These are phyloP conservation scores for Phoeniculus purpureus DNA, from an alignment of 2,797 vertebrate species.

Conservation along the genomic window DNA sequence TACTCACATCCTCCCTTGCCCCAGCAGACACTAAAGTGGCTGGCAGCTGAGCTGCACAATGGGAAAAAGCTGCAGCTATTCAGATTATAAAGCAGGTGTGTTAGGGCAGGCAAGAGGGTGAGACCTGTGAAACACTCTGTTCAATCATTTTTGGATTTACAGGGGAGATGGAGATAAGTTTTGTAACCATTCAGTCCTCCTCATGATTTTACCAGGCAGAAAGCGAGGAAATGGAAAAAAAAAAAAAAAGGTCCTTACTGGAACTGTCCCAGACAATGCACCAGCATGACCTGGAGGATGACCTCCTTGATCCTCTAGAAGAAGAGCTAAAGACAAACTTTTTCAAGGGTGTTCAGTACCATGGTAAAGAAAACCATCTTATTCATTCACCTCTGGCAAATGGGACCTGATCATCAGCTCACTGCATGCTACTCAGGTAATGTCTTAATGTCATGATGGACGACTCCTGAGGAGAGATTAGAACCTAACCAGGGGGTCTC, in stretches of 20 bases:
- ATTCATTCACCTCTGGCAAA: neutral
- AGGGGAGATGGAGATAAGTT: neutral
- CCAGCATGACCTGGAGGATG: neutral
- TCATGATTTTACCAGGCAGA: neutral
- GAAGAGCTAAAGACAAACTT: neutral
- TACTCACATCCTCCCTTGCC: neutral
- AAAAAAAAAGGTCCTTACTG: neutral
- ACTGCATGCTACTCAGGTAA: neutral
- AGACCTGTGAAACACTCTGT: neutral
- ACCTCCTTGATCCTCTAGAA: neutral
- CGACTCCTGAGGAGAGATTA: neutral
- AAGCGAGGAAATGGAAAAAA: conserved; percentile 23
- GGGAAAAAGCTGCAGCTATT: neutral
- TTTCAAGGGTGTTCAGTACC: neutral
- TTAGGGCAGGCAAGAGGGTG: neutral
- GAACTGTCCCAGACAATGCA: neutral
- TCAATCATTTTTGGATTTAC: neutral
- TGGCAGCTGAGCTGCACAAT: neutral
- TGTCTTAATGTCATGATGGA: neutral
- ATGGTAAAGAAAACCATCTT: neutral
- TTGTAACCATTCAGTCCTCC: neutral
- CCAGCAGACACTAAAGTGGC: neutral
- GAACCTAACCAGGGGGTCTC: neutral
- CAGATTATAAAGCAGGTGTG: neutral
- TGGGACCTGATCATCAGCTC: neutral